Evolutionary conservation across 2,888 invertebrate species (phyloP).

Genomic region (Apotomis turbidana): DNA sequence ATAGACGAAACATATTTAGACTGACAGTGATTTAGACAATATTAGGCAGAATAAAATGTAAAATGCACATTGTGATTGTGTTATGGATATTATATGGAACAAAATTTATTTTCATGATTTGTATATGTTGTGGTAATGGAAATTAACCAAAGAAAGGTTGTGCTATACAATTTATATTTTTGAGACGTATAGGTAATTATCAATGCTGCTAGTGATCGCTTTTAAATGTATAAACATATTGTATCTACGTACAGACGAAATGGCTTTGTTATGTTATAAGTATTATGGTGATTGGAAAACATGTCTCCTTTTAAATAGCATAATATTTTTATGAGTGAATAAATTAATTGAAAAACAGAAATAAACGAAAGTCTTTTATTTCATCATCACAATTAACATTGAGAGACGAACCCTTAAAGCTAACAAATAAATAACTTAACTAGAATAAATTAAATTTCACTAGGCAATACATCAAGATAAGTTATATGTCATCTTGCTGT

Average conservation of each 20-base stretch:
- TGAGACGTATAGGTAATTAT: too few relatives aligned
- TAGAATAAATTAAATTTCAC: slow-evolving; percentile 46
- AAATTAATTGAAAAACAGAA: slow-evolving; percentile 11
- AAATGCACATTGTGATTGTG: too few relatives aligned
- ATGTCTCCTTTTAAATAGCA: neutral
- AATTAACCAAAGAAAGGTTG: slow-evolving; percentile 7
- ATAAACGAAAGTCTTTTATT: slow-evolving; percentile 42
- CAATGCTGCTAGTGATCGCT: too few relatives aligned
- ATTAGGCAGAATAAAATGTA: too few relatives aligned
- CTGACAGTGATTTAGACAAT: too few relatives aligned
- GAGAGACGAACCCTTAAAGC: slow-evolving; percentile 16
- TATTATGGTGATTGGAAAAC: neutral
- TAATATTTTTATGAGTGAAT: neutral
- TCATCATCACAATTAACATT: slow-evolving; percentile 30
- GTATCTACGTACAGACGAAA: too few relatives aligned
- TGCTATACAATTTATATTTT: neutral
- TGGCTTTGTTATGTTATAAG: too few relatives aligned
- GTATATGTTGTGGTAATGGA: slow-evolving; percentile 3
- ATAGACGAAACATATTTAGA: too few relatives aligned
- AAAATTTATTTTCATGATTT: neutral
- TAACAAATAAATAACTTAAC: slow-evolving; percentile 56
- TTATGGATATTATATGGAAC: too few relatives aligned
- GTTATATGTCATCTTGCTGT: slow-evolving; percentile 77
- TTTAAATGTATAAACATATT: too few relatives aligned
- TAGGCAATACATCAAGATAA: slow-evolving; percentile 77